Evolutionary conservation across 2,888 invertebrate species (phyloP).

Genomic region (Mellilla xanthometata): DNA sequence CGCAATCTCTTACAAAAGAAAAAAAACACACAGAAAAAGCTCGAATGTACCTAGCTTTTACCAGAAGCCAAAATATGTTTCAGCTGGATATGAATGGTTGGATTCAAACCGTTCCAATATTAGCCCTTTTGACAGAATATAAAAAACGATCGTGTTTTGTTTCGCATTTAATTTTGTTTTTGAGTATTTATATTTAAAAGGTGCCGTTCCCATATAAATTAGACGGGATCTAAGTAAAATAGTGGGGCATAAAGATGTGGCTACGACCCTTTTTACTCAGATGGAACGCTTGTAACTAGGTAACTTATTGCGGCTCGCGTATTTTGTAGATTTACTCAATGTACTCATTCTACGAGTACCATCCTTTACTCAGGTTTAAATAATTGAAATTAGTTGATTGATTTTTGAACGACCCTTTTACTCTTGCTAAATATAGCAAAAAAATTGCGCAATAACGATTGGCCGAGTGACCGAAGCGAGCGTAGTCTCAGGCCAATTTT

Average conservation of each 20-base stretch:
- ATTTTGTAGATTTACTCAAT: conserved; percentile 19
- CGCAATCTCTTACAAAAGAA: conserved; percentile 81
- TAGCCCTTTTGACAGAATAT: conserved; percentile 46
- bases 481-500: too few species aligned
- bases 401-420: too few species aligned
- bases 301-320: conserved; percentile 14
- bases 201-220: conserved; percentile 10
- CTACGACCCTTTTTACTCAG: conserved; percentile 18
- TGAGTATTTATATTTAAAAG: conserved; percentile 9
- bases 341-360: neutral
- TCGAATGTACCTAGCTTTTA: conserved; percentile 73
- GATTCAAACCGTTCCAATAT: conserved; percentile 60
- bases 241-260: conserved; percentile 19
- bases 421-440: too few species aligned
- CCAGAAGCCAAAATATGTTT: conserved; percentile 73
- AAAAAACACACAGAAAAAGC: conserved; percentile 69
- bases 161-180: conserved; percentile 28
- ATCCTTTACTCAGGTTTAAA: neutral
- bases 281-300: conserved; percentile 12
- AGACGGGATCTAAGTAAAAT: conserved; percentile 19
- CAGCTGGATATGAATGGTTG: conserved; percentile 60
- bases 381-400: too few species aligned
- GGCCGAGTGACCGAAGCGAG: too few species aligned
- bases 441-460: too few species aligned
- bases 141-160: conserved; percentile 24